phyloP scores from a whole-genome alignment of 2,113 vertebrate species.

The Rhegmatorhina hoffmannsi region DNA sequence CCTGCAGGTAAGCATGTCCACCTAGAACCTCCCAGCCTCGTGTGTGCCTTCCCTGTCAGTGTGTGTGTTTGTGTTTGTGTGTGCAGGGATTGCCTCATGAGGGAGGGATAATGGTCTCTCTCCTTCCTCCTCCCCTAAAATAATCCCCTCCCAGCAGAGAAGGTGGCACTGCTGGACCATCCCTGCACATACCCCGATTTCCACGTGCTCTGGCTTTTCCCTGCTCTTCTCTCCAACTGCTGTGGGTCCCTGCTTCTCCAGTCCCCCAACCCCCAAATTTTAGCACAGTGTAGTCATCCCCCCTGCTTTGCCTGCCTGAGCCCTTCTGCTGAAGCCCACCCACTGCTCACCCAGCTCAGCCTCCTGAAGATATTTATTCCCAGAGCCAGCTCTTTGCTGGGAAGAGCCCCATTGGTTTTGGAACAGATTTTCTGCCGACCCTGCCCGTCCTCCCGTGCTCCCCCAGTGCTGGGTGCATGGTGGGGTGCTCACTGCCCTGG shows the following conservation, averaged over 20 bases:
- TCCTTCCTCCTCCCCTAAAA: background rate
- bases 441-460: background rate
- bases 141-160: background rate
- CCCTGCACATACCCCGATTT: background rate
- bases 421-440: background rate
- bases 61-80: background rate
- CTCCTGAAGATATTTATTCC: background rate
- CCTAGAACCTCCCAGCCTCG: background rate
- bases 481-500: background rate
- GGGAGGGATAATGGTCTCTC: background rate
- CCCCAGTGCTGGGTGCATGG: background rate
- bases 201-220: background rate
- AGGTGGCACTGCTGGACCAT: background rate
- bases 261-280: background rate
- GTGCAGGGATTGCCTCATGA: background rate
- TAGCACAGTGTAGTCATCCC: background rate
- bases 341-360: background rate
- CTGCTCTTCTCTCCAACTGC: background rate
- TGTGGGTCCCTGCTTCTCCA: background rate
- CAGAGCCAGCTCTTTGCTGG: background rate
- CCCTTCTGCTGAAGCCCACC: background rate
- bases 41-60: background rate
- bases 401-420: background rate
- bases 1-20: slow-evolving; percentile 60
- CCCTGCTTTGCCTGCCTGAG: background rate